These are phyloP conservation scores for Centropristis striata DNA, from an alignment of 2,113 vertebrate genomes.

Conservation along the genomic window DNA sequence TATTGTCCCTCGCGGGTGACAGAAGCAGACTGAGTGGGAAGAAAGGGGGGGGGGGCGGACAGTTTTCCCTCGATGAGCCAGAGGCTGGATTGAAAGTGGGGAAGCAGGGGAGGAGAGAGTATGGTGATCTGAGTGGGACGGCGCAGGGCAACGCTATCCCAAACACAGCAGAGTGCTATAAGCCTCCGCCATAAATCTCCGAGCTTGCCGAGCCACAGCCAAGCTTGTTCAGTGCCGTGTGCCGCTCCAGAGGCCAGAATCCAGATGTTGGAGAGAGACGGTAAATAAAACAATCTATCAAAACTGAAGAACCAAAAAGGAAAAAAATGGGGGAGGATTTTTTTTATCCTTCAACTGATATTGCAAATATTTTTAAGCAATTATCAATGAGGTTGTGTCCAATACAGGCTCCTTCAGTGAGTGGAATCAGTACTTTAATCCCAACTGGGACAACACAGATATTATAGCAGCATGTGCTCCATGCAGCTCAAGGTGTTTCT, in stretches of 20 bases:
- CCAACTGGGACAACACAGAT: conserved; percentile 46
- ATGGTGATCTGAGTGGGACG: conserved; percentile 60
- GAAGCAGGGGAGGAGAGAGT: conserved; percentile 33
- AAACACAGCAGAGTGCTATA: conserved; percentile 76
- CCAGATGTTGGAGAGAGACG: conserved; percentile 78
- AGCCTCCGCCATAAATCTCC: conserved; percentile 79
- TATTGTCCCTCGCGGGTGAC: conserved; percentile 61
- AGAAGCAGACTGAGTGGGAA: conserved; percentile 41
- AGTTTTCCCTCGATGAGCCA: conserved; percentile 47
- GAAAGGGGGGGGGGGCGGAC: conserved; percentile 25
- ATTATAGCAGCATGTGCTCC: conserved; percentile 29
- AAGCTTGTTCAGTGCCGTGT: conserved; percentile 65
- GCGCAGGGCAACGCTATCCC: conserved; percentile 62
- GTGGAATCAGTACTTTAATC: conserved; percentile 67
- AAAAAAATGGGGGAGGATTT: background rate
- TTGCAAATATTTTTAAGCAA: conserved; percentile 36
- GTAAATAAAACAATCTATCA: conserved; percentile 79
- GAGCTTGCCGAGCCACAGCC: conserved; percentile 57
- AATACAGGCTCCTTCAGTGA: conserved; percentile 35
- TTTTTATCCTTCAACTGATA: conserved; percentile 16
- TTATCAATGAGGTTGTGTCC: conserved; percentile 14
- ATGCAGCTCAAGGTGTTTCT: conserved; percentile 57
- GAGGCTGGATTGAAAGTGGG: conserved; percentile 44
- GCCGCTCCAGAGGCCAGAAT: conserved; percentile 75
- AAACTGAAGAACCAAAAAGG: conserved; percentile 31